These are phyloP conservation scores for Lateolabrax maculatus DNA, from an alignment of 2,797 vertebrate genomes.

Conservation along the genomic window DNA sequence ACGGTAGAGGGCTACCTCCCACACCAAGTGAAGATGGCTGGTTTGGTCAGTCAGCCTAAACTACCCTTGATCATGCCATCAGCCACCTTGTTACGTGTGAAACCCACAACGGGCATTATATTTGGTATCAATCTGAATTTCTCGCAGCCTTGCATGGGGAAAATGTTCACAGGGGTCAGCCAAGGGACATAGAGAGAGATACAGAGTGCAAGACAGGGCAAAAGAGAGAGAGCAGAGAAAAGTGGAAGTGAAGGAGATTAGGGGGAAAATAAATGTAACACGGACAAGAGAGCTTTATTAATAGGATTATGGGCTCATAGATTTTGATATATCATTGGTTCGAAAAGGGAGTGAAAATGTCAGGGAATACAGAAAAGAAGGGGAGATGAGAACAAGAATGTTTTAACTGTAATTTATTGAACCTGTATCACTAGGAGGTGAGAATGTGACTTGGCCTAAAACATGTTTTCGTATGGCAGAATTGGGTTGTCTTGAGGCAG, in stretches of 20 bases:
- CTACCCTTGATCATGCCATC: conserved; percentile 81
- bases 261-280: conserved; percentile 92
- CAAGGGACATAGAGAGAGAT: conserved; percentile 86
- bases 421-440: conserved; percentile 57
- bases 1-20: conserved; percentile 4
- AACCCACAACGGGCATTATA: conserved; percentile 83
- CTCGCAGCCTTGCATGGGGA: conserved; percentile 83
- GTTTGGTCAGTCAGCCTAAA: conserved; percentile 76
- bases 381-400: conserved; percentile 73
- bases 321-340: conserved; percentile 86
- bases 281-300: conserved; percentile 92
- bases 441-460: conserved; percentile 52
- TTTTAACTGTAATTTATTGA: conserved; percentile 81
- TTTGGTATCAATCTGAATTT: conserved; percentile 87
- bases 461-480: conserved; percentile 42
- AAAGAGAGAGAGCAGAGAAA: conserved; percentile 65
- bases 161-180: conserved; percentile 89
- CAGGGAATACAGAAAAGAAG: conserved; percentile 67
- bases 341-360: conserved; percentile 79
- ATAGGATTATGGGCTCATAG: conserved; percentile 94
- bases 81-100: conserved; percentile 78
- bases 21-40: conserved; percentile 67
- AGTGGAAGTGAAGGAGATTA: conserved; percentile 90
- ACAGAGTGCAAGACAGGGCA: conserved; percentile 66
- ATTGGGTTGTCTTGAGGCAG: conserved; percentile 20